A percentile compares a stretch with the other conserved stretches of the same genome.
Conservation (phyloP, 1,140 invertebrate genomes). For the Drosophila micromelanica region DNA sequence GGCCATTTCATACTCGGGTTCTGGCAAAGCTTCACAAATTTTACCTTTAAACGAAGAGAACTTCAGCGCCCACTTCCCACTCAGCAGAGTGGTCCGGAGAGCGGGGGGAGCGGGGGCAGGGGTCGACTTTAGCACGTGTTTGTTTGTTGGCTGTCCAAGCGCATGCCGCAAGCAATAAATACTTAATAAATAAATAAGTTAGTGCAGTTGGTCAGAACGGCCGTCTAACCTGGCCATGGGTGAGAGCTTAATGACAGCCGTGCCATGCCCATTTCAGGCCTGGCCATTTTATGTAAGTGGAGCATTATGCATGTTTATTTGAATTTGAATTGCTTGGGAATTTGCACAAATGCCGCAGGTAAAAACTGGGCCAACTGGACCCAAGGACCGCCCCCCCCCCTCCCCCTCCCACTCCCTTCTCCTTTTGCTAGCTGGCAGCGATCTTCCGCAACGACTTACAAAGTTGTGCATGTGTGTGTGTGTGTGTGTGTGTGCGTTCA, state of each 20-base stretch:
- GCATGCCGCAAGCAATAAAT: conserved; percentile 39
- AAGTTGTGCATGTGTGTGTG: background rate
- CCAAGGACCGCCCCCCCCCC: background rate
- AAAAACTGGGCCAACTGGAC: conserved; percentile 1
- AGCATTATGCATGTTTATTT: conserved; percentile 25
- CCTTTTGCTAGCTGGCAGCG: background rate
- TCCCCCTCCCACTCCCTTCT: too few relatives aligned
- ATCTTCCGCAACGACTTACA: background rate
- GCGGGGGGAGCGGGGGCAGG: too few relatives aligned
- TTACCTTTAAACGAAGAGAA: background rate
- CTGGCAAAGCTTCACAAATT: background rate
- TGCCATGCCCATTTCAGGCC: background rate
- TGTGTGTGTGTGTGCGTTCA: background rate
- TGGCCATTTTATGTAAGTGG: conserved; percentile 9
- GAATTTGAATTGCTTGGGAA: conserved; percentile 28
- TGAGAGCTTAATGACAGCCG: background rate
- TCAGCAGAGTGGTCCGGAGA: too few relatives aligned
- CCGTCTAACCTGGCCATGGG: background rate
- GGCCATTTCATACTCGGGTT: background rate
- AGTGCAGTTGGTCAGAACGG: conserved; percentile 15
- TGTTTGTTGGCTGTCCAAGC: background rate
- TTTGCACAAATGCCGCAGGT: background rate
- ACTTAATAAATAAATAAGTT: conserved; percentile 36
- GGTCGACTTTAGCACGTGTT: background rate
- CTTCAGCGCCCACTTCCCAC: background rate